Evolutionary conservation across 2,797 vertebrate species (phyloP), one percentile per base, ranked within the genome.

Genomic region (Notolepis coatsorum): DNA sequence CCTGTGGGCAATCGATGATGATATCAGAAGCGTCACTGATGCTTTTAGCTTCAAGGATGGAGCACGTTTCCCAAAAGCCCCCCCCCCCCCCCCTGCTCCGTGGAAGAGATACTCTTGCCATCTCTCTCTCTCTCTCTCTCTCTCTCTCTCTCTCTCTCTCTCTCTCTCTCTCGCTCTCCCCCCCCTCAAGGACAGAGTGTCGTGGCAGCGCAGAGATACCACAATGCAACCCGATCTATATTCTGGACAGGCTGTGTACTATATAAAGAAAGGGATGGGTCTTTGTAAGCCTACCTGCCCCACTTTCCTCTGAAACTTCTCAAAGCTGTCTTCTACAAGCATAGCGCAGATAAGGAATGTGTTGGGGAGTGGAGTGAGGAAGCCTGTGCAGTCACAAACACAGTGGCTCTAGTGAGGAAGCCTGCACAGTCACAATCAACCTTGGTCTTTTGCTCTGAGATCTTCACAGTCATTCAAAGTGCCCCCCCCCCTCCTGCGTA

Each of bases 201-300:
- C n/a, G n/a, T n/a, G n/a, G 66, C 71, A 56, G 54, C 9, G 47
- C 54, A 75, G 62, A 72, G 75, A 77, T 82, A 77, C 50, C 25
- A 41, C 66, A 37, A 18, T 15, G 84, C 80, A 87, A 86, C 77
- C 81, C 86, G 87, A 92, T 91, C 90, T 88, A 73, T 84, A 90
- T 89, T 91, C 85, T 80, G 79, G 76, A 88, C 74, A 77, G 80
- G 43, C 65, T 33, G 56, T 73, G 79, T 64, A 53, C 86, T 89
- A 89, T 86, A 89, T 89, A 91, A 90, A 90, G 87, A 86, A 77
- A 74, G 73, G 49, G 73, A 76, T 30, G 61, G 62, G 43, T 61
- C 67, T 79, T 72, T 84, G 82, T 83, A 86, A 82, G 77, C 83
- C 76, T 84, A 83, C 66, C 80, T 88, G 84, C 65, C 72, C 83